These are phyloP conservation scores for Lophotis ruficrista DNA, from an alignment of 2,113 vertebrate genomes.

Conservation along the genomic window DNA sequence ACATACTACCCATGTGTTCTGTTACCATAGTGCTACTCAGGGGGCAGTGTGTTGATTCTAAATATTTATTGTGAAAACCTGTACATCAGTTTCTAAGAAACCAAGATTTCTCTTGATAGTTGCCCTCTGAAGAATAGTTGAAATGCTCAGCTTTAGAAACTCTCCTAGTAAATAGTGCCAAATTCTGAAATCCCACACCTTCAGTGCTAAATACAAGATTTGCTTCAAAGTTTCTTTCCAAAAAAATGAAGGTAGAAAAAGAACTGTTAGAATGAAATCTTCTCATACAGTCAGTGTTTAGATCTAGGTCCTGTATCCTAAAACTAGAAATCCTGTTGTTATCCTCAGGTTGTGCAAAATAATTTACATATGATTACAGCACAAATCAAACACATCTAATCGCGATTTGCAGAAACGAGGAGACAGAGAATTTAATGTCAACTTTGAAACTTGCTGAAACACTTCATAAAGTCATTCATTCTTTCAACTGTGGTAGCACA, in stretches of 20 bases:
- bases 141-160: background rate
- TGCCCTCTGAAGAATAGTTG: background rate
- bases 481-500: background rate
- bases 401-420: background rate
- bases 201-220: background rate
- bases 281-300: background rate
- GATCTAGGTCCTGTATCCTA: background rate
- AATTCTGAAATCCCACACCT: background rate
- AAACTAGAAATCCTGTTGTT: background rate
- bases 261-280: background rate
- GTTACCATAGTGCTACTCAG: background rate
- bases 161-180: background rate
- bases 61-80: constrained; percentile 44
- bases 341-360: accelerated
- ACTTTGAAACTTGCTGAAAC: background rate
- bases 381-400: background rate
- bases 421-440: background rate
- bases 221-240: background rate
- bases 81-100: background rate
- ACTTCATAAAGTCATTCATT: background rate
- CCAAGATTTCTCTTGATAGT: background rate
- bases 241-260: background rate
- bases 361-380: background rate
- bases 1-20: background rate
- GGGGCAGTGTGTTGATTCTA: background rate